Conservation (phyloP, 1,140 invertebrate species). For the Bombus sylvicola region DNA sequence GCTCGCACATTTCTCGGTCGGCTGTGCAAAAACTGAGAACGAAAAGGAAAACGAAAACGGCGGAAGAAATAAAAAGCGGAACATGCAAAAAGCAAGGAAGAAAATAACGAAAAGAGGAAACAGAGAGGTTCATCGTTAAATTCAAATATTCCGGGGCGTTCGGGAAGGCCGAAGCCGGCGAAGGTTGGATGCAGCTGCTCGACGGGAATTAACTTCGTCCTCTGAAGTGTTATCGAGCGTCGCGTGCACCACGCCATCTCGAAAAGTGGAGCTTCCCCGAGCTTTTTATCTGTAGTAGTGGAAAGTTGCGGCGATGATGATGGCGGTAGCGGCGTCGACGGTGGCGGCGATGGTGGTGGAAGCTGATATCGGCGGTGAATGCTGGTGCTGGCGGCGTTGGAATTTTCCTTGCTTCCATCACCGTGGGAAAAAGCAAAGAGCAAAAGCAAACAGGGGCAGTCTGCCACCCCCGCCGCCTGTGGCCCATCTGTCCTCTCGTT, state of each 20-base stretch:
- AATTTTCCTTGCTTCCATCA: conserved; percentile 64
- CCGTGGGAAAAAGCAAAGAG: conserved; percentile 62
- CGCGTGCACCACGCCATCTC: conserved; percentile 58
- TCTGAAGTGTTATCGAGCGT: conserved; percentile 62
- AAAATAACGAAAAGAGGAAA: not conserved
- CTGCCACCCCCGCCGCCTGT: conserved; percentile 16
- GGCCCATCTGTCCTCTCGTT: conserved; percentile 42
- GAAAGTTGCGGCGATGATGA: conserved; percentile 51
- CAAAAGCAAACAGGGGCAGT: conserved; percentile 66
- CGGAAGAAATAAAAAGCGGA: too few relatives aligned
- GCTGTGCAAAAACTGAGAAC: not conserved
- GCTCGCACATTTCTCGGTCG: not conserved
- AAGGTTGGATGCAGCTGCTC: conserved; percentile 45
- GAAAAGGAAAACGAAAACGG: not conserved
- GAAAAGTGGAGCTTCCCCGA: conserved; percentile 31
- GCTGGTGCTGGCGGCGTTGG: conserved; percentile 56
- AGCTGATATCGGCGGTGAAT: conserved; percentile 58
- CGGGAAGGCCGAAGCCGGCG: not conserved
- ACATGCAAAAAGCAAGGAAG: not conserved
- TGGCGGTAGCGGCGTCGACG: conserved; percentile 12
- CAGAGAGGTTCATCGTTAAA: conserved; percentile 35
- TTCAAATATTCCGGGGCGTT: conserved; percentile 21
- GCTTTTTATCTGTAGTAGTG: conserved; percentile 43
- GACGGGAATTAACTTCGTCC: conserved; percentile 55
- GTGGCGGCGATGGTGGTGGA: conserved; percentile 37